These are phyloP conservation scores for Propsilocerus akamusi DNA, from an alignment of 1,140 invertebrate genomes.

Conservation along the genomic window DNA sequence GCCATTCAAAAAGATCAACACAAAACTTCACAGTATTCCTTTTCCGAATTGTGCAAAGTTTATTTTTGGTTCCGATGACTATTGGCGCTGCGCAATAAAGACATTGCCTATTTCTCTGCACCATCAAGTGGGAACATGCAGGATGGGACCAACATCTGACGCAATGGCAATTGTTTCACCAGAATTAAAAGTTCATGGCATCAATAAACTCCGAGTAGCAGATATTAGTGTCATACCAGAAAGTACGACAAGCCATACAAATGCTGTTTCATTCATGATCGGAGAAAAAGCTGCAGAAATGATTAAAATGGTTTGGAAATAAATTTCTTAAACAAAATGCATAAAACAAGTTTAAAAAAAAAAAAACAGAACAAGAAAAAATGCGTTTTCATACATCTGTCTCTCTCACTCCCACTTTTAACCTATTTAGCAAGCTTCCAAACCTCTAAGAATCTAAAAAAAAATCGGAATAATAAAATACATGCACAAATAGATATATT, in stretches of 20 bases:
- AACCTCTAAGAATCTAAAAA: too few relatives aligned
- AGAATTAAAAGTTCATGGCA: conserved; percentile 29
- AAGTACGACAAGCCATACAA: conserved; percentile 30
- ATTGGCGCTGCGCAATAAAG: conserved; percentile 33
- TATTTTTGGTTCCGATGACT: conserved; percentile 30
- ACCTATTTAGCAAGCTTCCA: too few relatives aligned
- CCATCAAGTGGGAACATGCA: conserved; percentile 41
- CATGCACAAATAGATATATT: too few relatives aligned
- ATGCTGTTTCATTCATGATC: conserved; percentile 30
- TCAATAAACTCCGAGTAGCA: conserved; percentile 29
- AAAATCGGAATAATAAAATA: too few relatives aligned
- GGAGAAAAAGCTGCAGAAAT: conserved; percentile 30
- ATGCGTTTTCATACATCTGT: too few relatives aligned
- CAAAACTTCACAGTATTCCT: conserved; percentile 23
- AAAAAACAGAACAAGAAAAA: too few relatives aligned
- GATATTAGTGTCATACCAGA: conserved; percentile 36
- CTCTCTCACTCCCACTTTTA: too few relatives aligned
- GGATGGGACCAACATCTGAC: conserved; percentile 38
- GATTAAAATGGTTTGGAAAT: too few relatives aligned
- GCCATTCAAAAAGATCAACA: conserved; percentile 27
- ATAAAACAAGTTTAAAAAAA: too few relatives aligned
- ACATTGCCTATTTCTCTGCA: conserved; percentile 31
- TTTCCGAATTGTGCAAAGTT: conserved; percentile 26
- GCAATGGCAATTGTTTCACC: conserved; percentile 32
- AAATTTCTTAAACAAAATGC: too few relatives aligned